Conservation (phyloP, 2,888 invertebrate species). For the Phlogophora meticulosa region DNA sequence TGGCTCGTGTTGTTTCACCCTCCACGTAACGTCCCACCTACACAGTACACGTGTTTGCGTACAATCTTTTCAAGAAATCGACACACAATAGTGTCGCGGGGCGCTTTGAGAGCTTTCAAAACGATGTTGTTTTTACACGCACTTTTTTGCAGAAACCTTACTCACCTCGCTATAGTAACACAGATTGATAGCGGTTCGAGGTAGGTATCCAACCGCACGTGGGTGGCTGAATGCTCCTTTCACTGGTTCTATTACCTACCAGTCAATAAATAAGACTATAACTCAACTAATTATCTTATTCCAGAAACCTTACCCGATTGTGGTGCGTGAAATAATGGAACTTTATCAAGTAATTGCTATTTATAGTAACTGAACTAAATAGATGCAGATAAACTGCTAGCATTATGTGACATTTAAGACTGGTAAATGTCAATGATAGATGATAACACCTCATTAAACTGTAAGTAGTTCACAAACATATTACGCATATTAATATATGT, state of each 20-base stretch:
- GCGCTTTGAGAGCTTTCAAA: slow-evolving; percentile 45
- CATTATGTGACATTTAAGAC: slow-evolving; percentile 35
- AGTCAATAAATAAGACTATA: slow-evolving; percentile 46
- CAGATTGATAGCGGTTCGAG: slow-evolving; percentile 26
- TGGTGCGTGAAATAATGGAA: slow-evolving; percentile 29
- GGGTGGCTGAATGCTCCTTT: slow-evolving; percentile 56
- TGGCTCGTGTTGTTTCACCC: slow-evolving; percentile 77
- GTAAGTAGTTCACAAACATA: background rate
- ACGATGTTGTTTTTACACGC: slow-evolving; percentile 43
- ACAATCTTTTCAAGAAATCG: slow-evolving; percentile 69
- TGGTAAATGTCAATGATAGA: slow-evolving; percentile 16
- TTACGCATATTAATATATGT: background rate
- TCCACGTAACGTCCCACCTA: slow-evolving; percentile 66
- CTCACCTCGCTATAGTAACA: slow-evolving; percentile 22
- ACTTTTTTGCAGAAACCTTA: slow-evolving; percentile 35
- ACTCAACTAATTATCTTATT: slow-evolving; percentile 52
- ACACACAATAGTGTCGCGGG: slow-evolving; percentile 42
- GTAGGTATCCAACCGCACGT: slow-evolving; percentile 26
- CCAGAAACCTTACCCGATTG: slow-evolving; percentile 34
- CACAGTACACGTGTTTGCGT: slow-evolving; percentile 69
- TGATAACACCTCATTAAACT: background rate
- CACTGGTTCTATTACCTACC: slow-evolving; percentile 53
- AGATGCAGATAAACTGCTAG: slow-evolving; percentile 28
- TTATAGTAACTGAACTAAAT: slow-evolving; percentile 23
- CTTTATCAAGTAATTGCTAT: slow-evolving; percentile 36